Conservation (phyloP, 2,888 invertebrate genomes). For the Cantharis nigra region DNA sequence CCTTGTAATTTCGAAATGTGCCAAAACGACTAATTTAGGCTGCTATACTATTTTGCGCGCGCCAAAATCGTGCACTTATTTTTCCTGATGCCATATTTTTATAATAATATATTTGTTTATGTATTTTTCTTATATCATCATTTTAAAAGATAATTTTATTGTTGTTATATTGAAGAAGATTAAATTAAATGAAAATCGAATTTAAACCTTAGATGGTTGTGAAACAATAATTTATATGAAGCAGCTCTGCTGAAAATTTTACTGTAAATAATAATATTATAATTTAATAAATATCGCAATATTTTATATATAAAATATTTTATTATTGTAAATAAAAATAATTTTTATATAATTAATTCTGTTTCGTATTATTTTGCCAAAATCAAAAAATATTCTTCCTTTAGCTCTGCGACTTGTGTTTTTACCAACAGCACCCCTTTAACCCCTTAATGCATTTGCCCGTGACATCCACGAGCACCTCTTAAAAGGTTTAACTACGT, state of each 20-base stretch:
- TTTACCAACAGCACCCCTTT: too few relatives aligned
- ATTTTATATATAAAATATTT: conserved; percentile 39
- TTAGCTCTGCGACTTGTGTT: too few relatives aligned
- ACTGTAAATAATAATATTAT: conserved; percentile 21
- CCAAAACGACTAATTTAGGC: conserved; percentile 29
- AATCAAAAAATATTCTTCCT: too few relatives aligned
- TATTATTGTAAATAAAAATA: conserved; percentile 32
- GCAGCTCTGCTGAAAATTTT: conserved; percentile 28
- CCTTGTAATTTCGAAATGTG: conserved; percentile 31
- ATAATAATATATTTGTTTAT: conserved; percentile 17
- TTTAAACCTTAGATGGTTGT: conserved; percentile 22
- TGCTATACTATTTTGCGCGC: conserved; percentile 28
- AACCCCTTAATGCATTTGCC: too few relatives aligned
- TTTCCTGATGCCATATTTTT: conserved; percentile 30
- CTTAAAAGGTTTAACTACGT: too few relatives aligned
- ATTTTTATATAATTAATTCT: conserved; percentile 22
- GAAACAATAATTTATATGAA: conserved; percentile 23
- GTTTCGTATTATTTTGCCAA: not conserved
- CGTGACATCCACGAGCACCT: too few relatives aligned
- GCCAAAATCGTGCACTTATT: conserved; percentile 21
- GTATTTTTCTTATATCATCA: conserved; percentile 1
- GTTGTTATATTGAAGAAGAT: conserved; percentile 14
- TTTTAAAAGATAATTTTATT: conserved; percentile 12
- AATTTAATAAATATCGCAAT: conserved; percentile 35
- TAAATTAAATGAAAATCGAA: conserved; percentile 1